phyloP scores from a whole-genome alignment of 2,113 vertebrate genomes.

The Deroptyus accipitrinus region DNA sequence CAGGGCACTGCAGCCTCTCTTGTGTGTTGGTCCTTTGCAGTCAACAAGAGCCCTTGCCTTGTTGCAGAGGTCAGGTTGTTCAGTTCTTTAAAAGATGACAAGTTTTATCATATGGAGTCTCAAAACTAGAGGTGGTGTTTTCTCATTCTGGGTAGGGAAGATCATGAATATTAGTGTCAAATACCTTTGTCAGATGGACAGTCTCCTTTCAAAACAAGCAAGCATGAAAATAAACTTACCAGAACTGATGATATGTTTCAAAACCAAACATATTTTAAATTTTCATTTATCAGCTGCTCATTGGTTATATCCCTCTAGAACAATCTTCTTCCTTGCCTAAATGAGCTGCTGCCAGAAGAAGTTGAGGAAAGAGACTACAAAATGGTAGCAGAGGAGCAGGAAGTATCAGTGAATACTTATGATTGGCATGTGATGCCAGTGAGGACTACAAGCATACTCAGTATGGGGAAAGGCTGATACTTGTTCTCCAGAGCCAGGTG shows the following conservation, averaged over 20 bases:
- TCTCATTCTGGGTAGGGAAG: not conserved
- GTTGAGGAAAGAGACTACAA: not conserved
- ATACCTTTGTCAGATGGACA: not conserved
- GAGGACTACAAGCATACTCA: accelerated
- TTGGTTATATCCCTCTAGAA: not conserved
- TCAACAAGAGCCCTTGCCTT: not conserved
- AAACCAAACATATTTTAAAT: not conserved
- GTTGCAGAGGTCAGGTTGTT: not conserved
- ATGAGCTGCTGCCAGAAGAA: not conserved
- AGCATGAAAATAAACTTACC: not conserved
- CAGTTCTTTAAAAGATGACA: not conserved
- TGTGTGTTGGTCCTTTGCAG: not conserved
- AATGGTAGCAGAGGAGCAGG: not conserved
- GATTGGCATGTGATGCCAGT: not conserved
- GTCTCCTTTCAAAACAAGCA: not conserved
- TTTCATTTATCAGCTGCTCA: not conserved
- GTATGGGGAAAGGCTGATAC: accelerated
- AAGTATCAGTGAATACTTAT: not conserved
- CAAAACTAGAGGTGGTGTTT: not conserved
- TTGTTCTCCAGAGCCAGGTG: not conserved
- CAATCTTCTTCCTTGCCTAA: not conserved
- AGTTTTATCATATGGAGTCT: not conserved
- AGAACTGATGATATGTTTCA: not conserved
- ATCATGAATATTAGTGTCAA: not conserved
- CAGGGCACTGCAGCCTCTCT: not conserved